Conservation (phyloP, 2,888 invertebrate genomes). For the Netelia virgata region DNA sequence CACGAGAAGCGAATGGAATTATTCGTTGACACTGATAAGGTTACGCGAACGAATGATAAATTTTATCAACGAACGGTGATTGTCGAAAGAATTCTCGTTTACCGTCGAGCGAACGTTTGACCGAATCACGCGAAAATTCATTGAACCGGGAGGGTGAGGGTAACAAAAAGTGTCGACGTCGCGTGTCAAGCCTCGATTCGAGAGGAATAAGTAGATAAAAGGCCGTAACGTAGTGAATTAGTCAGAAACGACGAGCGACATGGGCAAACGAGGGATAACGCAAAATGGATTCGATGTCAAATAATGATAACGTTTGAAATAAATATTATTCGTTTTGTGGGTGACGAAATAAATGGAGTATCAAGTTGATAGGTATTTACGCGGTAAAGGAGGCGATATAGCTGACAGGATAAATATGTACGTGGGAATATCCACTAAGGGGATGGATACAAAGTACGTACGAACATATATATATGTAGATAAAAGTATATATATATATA, state of each 20-base stretch:
- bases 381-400: conserved; percentile 1
- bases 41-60: conserved; percentile 13
- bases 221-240: conserved; percentile 37
- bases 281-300: conserved; percentile 16
- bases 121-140: conserved; percentile 7
- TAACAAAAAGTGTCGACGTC: conserved; percentile 34
- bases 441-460: conserved; percentile 8
- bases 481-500: background rate
- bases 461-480: background rate
- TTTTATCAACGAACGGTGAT: background rate
- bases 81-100: conserved; percentile 12
- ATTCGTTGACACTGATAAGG: background rate
- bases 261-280: background rate
- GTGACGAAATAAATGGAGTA: conserved; percentile 20
- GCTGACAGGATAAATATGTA: conserved; percentile 26
- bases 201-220: conserved; percentile 49
- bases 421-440: conserved; percentile 4
- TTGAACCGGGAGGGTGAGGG: background rate
- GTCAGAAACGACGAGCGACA: conserved; percentile 36
- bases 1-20: background rate
- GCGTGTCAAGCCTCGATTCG: conserved; percentile 29
- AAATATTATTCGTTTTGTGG: conserved; percentile 25
- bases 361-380: conserved; percentile 1
- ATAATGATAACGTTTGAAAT: conserved; percentile 6
- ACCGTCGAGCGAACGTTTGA: conserved; percentile 1